Base-by-base conservation (phyloP, 2,797 vertebrate species). In the Novumbra hubbsi region DNA sequence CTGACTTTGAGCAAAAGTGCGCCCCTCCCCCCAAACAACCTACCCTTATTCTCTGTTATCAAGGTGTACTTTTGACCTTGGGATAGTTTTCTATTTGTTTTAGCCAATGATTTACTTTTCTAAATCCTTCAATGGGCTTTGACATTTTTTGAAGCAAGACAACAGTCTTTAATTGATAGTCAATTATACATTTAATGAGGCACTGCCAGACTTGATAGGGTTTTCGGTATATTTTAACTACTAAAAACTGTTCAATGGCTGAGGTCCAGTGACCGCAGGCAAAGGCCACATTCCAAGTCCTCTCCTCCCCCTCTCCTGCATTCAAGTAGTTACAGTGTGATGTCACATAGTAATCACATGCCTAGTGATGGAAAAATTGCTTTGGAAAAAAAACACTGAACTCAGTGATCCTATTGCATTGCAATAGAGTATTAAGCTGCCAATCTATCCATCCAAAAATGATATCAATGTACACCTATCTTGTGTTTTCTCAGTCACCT, bases 51-150 rank as follows among this genome's bases (percentile, higher is more conserved):
- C 66, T 77, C 66, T 78, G 60, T 90, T 90, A 90, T 91, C 88
- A 84, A 62, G 70, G 80, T 88, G 86, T 81, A 88, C 90, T 88
- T 88, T 83, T 86, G 89, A 81, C 89, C 87, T 83, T 81, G 74
- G 15, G 63, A 82, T 86, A 30, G 45, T 70, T 70, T 70, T 41
- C 34, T 85, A 55, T 92, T 92, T 90, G 81, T 77, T 77, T 52
- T 38, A 48, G 90, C 90, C 68, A 93, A 94, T 93, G 80, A 93
- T 93, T 93, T 80, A 93, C 92, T 84, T 55, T 15, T 57, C 50
- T 24, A 68, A 71, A 78, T 24, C 0, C 24, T 67, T 62, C n/a
- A 62, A 19, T 16, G 17, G 28, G 45, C 49, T 34, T 75, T 62
- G 49, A 63, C 16, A 66, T 82, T 78, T 83, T 41, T 19, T 73